Evolutionary conservation across 2,797 vertebrate species (phyloP).

Genomic region (Micrastur ruficollis): DNA sequence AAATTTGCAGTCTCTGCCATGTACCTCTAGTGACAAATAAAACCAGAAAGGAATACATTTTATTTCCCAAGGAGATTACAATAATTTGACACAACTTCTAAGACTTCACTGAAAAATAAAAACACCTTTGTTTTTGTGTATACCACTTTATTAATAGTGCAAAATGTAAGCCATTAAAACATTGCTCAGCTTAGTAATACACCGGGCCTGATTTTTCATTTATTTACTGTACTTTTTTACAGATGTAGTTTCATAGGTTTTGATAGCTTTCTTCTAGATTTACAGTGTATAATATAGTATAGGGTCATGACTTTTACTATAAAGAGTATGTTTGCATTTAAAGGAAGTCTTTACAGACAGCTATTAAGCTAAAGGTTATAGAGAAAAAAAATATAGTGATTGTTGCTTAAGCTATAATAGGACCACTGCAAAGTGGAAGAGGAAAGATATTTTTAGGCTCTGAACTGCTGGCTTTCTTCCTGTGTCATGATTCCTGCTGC

Average conservation of each 20-base stretch:
- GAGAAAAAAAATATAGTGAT: not conserved
- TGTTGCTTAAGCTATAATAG: slow-evolving; percentile 31
- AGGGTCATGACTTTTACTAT: not conserved
- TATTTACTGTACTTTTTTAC: not conserved
- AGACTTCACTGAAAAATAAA: not conserved
- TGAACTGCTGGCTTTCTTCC: slow-evolving; percentile 42
- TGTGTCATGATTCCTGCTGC: slow-evolving; percentile 27
- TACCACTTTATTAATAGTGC: not conserved
- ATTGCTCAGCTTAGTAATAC: not conserved
- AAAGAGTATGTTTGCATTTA: slow-evolving; percentile 35
- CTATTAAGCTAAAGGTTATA: slow-evolving; percentile 36
- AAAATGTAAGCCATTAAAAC: not conserved
- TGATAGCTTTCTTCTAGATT: not conserved
- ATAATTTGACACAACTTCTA: not conserved
- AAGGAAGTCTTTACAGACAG: slow-evolving; percentile 15
- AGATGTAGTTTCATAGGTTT: not conserved
- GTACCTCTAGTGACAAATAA: not conserved
- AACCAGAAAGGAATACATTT: not conserved
- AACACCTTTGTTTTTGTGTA: not conserved
- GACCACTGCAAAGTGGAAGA: slow-evolving; percentile 27
- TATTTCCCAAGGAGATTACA: not conserved
- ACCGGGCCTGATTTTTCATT: not conserved
- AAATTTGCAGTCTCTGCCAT: not conserved
- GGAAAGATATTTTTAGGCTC: slow-evolving; percentile 56
- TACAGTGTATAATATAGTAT: not conserved